Base-by-base conservation (phyloP, 2,113 vertebrate species). In the Holacanthus passer region DNA sequence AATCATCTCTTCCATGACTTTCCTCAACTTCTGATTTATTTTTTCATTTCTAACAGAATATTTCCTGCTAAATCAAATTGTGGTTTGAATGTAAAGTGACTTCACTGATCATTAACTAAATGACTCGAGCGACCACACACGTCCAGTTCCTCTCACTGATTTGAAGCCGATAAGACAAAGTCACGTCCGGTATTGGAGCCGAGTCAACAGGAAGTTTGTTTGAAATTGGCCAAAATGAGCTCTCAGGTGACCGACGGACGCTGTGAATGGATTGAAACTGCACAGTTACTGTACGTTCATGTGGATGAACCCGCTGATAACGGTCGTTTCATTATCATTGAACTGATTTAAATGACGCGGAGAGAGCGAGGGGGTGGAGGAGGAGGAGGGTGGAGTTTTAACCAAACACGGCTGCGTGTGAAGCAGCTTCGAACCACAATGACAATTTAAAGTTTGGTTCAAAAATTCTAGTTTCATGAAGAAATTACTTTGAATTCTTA, bases 231-330 rank as follows among this genome's bases (percentile, higher is more conserved):
- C 39, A 59, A 67, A 90, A 83, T 81, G 1, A 62, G 59, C 70
- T 81, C 80, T 83, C 80, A 83, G 55, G 65, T 81, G 80, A 79
- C 77, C 77, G 27, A 22, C 0, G 27, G 65, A 7, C 7, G 24
- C 7, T 5, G 29, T 31, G 4, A 39, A 56, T 53, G 52, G 19
- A 27, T 70, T 29, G 16, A 69, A 84, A 64, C 4, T 20, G 48
- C 19, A 29, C 7, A 3, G 6, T 62, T 35, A 19, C 47, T 5
- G 58, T 0, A 53, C 0, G 12, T 20, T 22, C 37, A 65, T 60
- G 64, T 13, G 56, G 76, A 79, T 82, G 66, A 58, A 59, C 37
- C n/a, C 31, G 7, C 41, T 60, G 87, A 84, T 82, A 82, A 29
- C 50, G 56, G 78, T 37, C 66, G n/a, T 35, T 58, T 58, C 47